Evolutionary conservation across 2,888 invertebrate genomes (phyloP), one percentile per base, ranked within the genome.

Genomic region (Drosophila maculinotata): DNA sequence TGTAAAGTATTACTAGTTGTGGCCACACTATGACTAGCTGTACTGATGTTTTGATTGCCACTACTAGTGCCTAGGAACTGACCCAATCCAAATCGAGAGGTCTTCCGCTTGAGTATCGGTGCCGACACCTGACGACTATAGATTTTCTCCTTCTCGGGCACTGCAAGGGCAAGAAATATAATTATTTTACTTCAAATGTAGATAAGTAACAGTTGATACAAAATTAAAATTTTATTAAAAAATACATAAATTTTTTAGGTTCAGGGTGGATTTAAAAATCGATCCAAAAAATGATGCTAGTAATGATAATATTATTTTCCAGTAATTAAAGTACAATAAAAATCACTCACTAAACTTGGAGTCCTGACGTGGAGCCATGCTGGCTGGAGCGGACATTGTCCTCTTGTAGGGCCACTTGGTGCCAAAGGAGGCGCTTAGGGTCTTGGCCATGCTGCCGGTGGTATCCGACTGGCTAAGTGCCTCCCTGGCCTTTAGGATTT

Each of bases 321-420:
- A n/a, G n/a, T n/a, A n/a, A n/a, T n/a, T n/a, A n/a, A n/a, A n/a
- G n/a, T n/a, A n/a, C n/a, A n/a, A n/a, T n/a, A n/a, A n/a, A n/a
- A n/a, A n/a, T n/a, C n/a, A 6, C 79, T 84, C 89, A 94, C 94
- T 93, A 91, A 94, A 94, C 91, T 95, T 95, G 10, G 94, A 93
- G 87, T 96, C 96, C 87, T 95, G 94, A 47, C 95, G 93, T 1
- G 95, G 94, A 54, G 95, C 93, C 92, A 96, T 95, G 49, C 96
- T 95, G 41, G 97, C 96, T 8, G 98, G 98, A 10, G 98, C 98
- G 5, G 98, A 98, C 93, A 97, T 96, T 44, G 98, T 97, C 65
- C 98, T 92, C 91, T 98, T 97, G 92, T 98, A 98, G 0, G 98
- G 98, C 95, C 97, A 97, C 92, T 98, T 98, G 42, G 96, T 95